Evolutionary conservation across 1,140 invertebrate species (phyloP), one percentile per base, ranked within the genome.

Genomic region (Atta cephalotes): DNA sequence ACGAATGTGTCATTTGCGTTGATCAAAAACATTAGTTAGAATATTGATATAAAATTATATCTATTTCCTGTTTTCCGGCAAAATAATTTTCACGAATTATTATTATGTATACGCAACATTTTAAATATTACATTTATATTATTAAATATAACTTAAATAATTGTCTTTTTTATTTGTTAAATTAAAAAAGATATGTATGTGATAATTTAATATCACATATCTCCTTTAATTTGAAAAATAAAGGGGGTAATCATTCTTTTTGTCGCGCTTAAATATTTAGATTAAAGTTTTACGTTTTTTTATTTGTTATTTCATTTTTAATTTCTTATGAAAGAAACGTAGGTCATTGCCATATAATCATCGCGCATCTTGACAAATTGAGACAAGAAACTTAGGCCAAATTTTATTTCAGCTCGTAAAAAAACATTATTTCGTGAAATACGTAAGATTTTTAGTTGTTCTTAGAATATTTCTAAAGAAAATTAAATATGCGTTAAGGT

Each of bases 71-170:
- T 53, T 53, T 28, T 31, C 3, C 0, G 53, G 3, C 3, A 12
- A 21, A 21, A n/a, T 31, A 31, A 31, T 31, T 31, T 31, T 31
- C 31, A 31, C 21, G 16, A 72, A 51, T 53, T 72, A 53, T 1
- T 53, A 39, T 31, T 39, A 7, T 39, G n/a, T 12, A 2, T 68
- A 10, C 18, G 35, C 10, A 70, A 53, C 3, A 31, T 56, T 72
- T 31, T 71, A 12, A 53, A 71, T 7, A 63, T 63, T 63, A 70
- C 18, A 66, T 66, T 66, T 10, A 21, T 7, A 39, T n/a, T 66
- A 66, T 45, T 45, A 45, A 45, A 45, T 45, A 45, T 45, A 45
- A 45, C 9, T 45, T 45, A 45, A 45, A 45, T 45, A 45, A 45
- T 45, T 9, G 9, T 0, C 7, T 45, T 2, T 1, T 45, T 45